Evolutionary conservation across 2,888 invertebrate species (phyloP).

Genomic region (Mythimna ferrago): DNA sequence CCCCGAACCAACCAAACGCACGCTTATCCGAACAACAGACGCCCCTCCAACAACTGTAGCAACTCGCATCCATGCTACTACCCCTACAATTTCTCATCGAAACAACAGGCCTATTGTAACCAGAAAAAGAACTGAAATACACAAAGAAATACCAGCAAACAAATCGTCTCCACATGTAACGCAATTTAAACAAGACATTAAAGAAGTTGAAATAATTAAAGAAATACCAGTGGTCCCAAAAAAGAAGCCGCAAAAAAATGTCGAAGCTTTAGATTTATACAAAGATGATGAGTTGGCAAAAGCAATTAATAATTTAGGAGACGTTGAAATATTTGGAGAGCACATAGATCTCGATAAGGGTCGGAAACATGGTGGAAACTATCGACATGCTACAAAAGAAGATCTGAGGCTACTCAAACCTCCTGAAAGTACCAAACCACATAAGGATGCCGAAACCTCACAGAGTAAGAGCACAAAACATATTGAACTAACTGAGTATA

Average conservation of each 20-base stretch:
- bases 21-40: conserved; percentile 79
- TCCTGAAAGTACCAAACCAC: conserved; percentile 47
- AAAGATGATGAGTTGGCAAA: conserved; percentile 85
- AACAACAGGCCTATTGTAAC: conserved; percentile 76
- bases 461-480: conserved; percentile 76
- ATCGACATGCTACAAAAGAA: conserved; percentile 75
- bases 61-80: conserved; percentile 75
- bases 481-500: conserved; percentile 69
- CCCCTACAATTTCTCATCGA: conserved; percentile 70
- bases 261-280: conserved; percentile 80
- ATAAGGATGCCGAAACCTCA: conserved; percentile 76
- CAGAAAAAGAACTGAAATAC: conserved; percentile 84
- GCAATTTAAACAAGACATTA: conserved; percentile 85
- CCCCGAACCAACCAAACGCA: conserved; percentile 79
- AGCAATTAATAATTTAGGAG: conserved; percentile 83
- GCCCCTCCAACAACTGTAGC: conserved; percentile 68
- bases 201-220: conserved; percentile 85
- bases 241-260: conserved; percentile 74
- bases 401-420: conserved; percentile 39
- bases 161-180: conserved; percentile 80
- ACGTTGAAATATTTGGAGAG: conserved; percentile 85
- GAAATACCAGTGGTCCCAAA: conserved; percentile 73
- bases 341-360: conserved; percentile 78
- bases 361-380: conserved; percentile 87
- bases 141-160: conserved; percentile 82